Evolutionary conservation across 2,888 invertebrate species (phyloP), one percentile per base, ranked within the genome.

Genomic region (Stenoptilia bipunctidactyla): DNA sequence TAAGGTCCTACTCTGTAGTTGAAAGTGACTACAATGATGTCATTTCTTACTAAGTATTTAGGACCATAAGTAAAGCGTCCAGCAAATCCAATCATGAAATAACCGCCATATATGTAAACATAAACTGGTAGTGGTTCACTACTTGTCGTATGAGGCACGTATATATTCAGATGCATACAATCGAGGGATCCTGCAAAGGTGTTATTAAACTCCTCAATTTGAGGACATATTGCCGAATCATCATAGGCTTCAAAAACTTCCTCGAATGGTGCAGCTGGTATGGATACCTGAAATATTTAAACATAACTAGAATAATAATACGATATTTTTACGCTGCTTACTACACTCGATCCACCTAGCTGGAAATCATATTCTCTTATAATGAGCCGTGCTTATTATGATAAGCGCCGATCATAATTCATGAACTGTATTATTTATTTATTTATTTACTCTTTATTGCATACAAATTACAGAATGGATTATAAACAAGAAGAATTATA

Each of bases 1-100:
- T 66, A 72, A 0, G 62, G 52, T 12, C 65, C 67, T 0, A 61
- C 36, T 8, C 72, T 54, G 38, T 73, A 66, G 37, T 61, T 66
- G 0, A 71, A 27, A 2, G 60, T 57, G 0, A 72, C 61, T 1
- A 71, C 33, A 15, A 72, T 58, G 13, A 73, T 54, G 13, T 65
- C 56, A 47, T 69, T 63, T 37, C 51, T 56, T 4, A 70, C 53
- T 9, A 70, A 43, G 37, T 51, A 66, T 35, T 45, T 55, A 4
- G 72, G 65, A 0, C 61, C 63, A 36, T 45, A 56, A 1, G 49
- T 0, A 1, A 43, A 40, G 46, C 51, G 58, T 1, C 48, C 44
- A 8, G 52, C 49, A 14, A 34, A 45, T 9, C 69, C 69, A 8
- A 27, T 38, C 1, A 6, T 38, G 30, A 66, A 71, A 2, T 40